Percentiles rank a stretch among this genome's conserved stretches.
Evolutionary conservation across 1,140 invertebrate genomes (phyloP).

Genomic region (Panagrolaimus sp.): DNA sequence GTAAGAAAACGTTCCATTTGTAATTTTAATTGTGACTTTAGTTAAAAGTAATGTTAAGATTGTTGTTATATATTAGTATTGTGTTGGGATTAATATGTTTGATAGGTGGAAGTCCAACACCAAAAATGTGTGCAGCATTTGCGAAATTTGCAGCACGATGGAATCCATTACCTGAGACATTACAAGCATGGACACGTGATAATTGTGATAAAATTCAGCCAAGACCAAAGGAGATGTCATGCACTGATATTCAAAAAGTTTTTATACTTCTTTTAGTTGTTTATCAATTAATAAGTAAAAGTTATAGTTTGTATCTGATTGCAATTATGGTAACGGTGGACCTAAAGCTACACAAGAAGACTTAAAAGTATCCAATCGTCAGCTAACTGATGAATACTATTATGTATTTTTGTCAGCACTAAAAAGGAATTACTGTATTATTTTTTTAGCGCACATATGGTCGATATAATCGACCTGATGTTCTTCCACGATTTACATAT

Average conservation of each 20-base stretch:
- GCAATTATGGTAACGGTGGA: conserved; percentile 13
- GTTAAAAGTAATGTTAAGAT: too few relatives aligned
- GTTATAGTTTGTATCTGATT: conserved; percentile 15
- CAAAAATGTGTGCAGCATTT: conserved; percentile 33
- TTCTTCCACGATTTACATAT: conserved; percentile 9
- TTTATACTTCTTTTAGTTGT: neutral
- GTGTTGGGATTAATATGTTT: too few relatives aligned
- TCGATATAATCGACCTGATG: neutral
- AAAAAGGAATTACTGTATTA: neutral
- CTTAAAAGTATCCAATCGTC: neutral
- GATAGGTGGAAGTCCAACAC: conserved; percentile 22
- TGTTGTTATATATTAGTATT: too few relatives aligned
- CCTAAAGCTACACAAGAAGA: conserved; percentile 2
- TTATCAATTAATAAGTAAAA: neutral
- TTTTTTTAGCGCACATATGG: conserved; percentile 8
- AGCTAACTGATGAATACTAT: neutral
- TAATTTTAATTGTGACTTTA: too few relatives aligned
- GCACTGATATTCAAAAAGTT: conserved; percentile 27
- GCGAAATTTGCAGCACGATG: conserved; percentile 31
- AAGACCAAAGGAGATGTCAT: conserved; percentile 35
- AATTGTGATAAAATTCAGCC: conserved; percentile 41
- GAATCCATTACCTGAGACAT: conserved; percentile 38
- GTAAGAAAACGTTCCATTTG: too few relatives aligned
- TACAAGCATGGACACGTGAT: conserved; percentile 29
- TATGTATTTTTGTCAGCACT: neutral